phyloP scores from a whole-genome alignment of 2,888 invertebrate genomes.

The Monoplex corrugatus region DNA sequence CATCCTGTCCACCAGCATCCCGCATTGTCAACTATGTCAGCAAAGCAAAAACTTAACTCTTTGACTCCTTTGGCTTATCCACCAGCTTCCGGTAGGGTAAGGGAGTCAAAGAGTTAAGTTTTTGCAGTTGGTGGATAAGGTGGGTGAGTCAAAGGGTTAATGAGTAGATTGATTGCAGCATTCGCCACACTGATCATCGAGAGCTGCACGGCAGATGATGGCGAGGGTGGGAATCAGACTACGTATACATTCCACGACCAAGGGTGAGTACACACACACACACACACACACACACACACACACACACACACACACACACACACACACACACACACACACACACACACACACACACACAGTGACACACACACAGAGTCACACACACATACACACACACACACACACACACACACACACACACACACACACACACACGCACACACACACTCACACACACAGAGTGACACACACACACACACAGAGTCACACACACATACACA shows the following conservation, averaged over 20 bases:
- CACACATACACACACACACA: background rate
- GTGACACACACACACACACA: background rate
- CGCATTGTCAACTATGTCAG: no score
- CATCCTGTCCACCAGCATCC: no score
- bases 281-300: constrained; percentile 11
- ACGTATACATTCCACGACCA: constrained; percentile 46
- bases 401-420: background rate
- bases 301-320: background rate
- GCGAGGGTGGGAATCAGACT: constrained; percentile 32
- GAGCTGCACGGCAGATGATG: constrained; percentile 46
- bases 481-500: no score
- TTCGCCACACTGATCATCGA: constrained; percentile 45
- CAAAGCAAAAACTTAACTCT: no score
- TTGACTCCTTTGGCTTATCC: no score
- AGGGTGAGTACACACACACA: constrained; percentile 24
- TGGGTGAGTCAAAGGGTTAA: no score
- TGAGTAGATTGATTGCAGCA: constrained; percentile 36
- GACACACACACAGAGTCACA: background rate
- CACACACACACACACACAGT: background rate
- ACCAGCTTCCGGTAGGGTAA: no score
- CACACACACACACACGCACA: background rate
- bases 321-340: background rate
- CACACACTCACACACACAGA: background rate
- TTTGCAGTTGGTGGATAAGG: no score
- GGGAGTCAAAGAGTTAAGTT: no score